phyloP scores from a whole-genome alignment of 2,797 vertebrate genomes.

The Microtus californicus region DNA sequence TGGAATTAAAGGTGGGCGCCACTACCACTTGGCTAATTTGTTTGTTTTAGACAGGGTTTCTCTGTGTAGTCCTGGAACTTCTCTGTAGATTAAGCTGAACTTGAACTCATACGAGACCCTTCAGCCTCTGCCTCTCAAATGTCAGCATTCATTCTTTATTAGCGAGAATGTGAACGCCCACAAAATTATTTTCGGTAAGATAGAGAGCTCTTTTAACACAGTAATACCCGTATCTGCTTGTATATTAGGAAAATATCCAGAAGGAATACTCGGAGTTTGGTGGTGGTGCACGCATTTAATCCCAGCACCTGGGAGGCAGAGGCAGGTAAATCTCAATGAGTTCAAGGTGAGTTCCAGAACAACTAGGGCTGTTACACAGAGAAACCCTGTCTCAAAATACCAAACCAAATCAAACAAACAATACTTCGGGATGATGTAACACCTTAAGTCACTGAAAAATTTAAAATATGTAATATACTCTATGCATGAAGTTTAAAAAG shows the following conservation, averaged over 20 bases:
- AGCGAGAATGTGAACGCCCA: background rate
- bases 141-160: background rate
- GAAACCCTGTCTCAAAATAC: no score
- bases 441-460: background rate
- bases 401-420: background rate
- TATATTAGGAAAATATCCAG: background rate
- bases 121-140: background rate
- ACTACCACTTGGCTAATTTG: no score
- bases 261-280: background rate
- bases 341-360: no score
- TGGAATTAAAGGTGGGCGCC: no score
- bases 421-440: background rate
- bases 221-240: background rate
- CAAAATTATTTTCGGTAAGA: background rate
- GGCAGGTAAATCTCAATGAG: no score
- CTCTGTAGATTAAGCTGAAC: no score
- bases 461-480: background rate
- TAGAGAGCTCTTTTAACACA: background rate
- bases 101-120: background rate
- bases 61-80: no score
- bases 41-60: no score
- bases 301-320: no score
- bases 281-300: no score
- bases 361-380: no score
- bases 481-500: background rate